Base-by-base conservation (phyloP, 2,797 vertebrate genomes). In the Dendrocincla fuliginosa region DNA sequence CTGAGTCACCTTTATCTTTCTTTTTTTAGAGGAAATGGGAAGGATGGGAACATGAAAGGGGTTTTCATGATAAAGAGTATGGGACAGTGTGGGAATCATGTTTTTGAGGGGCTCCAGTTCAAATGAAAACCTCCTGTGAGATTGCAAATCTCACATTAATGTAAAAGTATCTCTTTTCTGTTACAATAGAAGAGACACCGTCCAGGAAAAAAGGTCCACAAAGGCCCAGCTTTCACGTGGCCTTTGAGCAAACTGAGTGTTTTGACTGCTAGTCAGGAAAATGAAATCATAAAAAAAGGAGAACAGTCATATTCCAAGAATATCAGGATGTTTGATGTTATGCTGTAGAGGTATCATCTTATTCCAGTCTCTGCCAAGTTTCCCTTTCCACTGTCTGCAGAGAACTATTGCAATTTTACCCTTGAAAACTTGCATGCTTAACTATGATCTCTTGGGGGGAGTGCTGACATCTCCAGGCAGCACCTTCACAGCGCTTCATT, bases 331-430 rank as follows among this genome's bases (percentile, higher is more conserved):
- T 84, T 84, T 70, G 56, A 41, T 87, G 61, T 76, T 96, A 47
- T 49, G 39, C 64, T 87, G 20, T 47, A 55, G 35, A 94, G 27
- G 32, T 65, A 42, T 65, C 57, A 19, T 77, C 73, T 87, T 77
- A 70, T 47, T 77, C 35, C 52, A 61, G 22, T 32, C 53, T 59
- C 37, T 65, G 82, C 87, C 61, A 75, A 87, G 49, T 77, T 91
- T 82, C 46, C 92, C 9, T 83, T 86, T 71, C 56, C 30, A 35
- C 63, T 75, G 49, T n/a, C 88, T 85, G 5, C 61, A 61, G 64
- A 78, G 64, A 92, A 18, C 39, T 42, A 46, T 71, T 92, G 78
- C 68, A 47, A 6, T 93, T 96, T 96, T 92, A 65, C 57, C 65
- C 73, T 91, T 93, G 78, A 84, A 93, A 89, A 57, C 57, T 71